Conservation (phyloP, 2,888 invertebrate species). For the Aphelenchoides bicaudatus region DNA sequence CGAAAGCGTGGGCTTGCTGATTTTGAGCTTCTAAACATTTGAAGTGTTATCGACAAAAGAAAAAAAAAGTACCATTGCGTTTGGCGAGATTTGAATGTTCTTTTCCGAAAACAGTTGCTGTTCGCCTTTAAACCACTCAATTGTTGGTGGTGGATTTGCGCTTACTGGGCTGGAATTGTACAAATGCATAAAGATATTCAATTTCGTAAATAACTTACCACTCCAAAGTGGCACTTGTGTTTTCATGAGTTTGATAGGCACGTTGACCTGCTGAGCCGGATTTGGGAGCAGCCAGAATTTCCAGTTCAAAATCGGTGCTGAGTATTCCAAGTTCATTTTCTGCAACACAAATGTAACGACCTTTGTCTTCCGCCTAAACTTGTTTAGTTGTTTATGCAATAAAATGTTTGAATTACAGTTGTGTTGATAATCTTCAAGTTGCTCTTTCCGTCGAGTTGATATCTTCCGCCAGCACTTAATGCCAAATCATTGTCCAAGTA, state of each 20-base stretch:
- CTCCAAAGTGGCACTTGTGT: conserved; percentile 42
- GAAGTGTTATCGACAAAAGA: neutral
- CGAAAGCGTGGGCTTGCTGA: conserved; percentile 38
- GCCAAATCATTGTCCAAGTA: conserved; percentile 16
- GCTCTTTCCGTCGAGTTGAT: conserved; percentile 3
- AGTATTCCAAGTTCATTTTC: conserved; percentile 66
- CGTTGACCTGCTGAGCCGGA: conserved; percentile 58
- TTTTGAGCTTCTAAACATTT: conserved; percentile 38
- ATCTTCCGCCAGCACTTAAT: conserved; percentile 11
- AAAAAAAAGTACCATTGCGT: conserved; percentile 5
- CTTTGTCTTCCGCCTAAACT: conserved; percentile 65
- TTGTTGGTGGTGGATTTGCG: conserved; percentile 65
- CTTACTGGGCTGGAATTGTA: too few relatives aligned
- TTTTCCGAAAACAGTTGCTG: conserved; percentile 49
- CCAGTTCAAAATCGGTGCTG: conserved; percentile 65
- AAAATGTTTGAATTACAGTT: conserved; percentile 10
- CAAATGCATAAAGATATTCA: too few relatives aligned
- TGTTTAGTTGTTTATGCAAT: conserved; percentile 20
- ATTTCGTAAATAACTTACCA: too few relatives aligned
- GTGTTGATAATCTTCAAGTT: conserved; percentile 17
- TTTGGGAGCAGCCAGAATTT: conserved; percentile 66
- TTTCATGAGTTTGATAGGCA: conserved; percentile 54
- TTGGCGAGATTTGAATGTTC: conserved; percentile 15
- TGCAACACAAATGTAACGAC: conserved; percentile 68
- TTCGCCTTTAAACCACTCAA: conserved; percentile 67